phyloP scores from a whole-genome alignment of 2,113 vertebrate species.

The Ammospiza caudacuta region DNA sequence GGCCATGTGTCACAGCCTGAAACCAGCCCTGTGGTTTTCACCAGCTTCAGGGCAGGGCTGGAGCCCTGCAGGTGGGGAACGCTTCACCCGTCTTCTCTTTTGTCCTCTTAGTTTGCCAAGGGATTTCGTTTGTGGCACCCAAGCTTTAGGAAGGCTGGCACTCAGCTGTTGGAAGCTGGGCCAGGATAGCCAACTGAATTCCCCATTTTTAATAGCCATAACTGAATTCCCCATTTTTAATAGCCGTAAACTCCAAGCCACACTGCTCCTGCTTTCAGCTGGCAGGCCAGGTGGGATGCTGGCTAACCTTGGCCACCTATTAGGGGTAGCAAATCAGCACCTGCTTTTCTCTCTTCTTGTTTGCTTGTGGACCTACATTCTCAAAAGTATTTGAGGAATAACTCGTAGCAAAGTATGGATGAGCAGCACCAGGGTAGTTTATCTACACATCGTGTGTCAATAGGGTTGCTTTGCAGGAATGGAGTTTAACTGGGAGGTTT shows the following conservation, averaged over 20 bases:
- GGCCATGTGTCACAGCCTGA: fast-evolving
- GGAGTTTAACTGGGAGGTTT: background rate
- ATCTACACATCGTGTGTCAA: background rate
- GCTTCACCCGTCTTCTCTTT: fast-evolving
- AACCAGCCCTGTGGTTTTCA: fast-evolving
- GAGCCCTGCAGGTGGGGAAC: background rate
- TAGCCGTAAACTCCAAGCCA: background rate
- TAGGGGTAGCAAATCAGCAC: fast-evolving
- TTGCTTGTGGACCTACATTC: fast-evolving
- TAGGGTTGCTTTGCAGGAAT: background rate
- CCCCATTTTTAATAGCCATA: background rate
- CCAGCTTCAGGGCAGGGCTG: background rate
- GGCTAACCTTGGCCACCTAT: background rate
- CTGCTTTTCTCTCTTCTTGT: background rate
- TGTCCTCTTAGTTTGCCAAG: background rate
- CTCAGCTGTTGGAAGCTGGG: background rate
- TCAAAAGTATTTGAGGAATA: background rate
- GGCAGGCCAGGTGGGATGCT: fast-evolving
- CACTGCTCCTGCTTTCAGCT: background rate
- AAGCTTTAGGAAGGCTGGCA: background rate
- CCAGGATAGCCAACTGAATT: background rate
- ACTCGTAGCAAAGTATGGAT: fast-evolving
- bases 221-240: fast-evolving
- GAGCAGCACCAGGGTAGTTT: background rate
- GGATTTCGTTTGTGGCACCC: background rate